Conservation (phyloP, 2,888 invertebrate species). For the Stenotaenia linearis region DNA sequence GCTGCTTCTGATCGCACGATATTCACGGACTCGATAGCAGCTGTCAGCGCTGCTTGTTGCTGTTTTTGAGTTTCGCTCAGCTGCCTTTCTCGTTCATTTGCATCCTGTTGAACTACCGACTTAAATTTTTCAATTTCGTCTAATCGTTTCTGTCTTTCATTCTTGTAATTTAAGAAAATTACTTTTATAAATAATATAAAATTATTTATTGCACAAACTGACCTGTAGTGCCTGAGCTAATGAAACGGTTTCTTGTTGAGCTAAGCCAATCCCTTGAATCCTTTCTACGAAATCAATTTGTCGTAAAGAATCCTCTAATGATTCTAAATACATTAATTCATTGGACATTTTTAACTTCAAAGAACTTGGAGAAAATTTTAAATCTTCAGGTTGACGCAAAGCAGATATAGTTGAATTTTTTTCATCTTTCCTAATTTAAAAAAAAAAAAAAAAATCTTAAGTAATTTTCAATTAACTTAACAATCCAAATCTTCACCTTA, state of each 20-base stretch:
- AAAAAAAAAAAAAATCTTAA: background rate
- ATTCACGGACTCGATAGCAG: constrained; percentile 40
- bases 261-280: constrained; percentile 44
- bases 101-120: constrained; percentile 39
- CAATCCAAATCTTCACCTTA: background rate
- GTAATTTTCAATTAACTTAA: no score
- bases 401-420: background rate
- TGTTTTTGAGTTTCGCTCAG: constrained; percentile 39
- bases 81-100: constrained; percentile 41
- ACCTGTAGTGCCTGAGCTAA: constrained; percentile 48
- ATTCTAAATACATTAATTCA: constrained; percentile 57
- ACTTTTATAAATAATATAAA: background rate
- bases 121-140: constrained; percentile 42
- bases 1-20: constrained; percentile 38
- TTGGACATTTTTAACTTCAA: constrained; percentile 58
- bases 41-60: constrained; percentile 36
- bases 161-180: background rate
- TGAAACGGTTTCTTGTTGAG: constrained; percentile 48
- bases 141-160: constrained; percentile 42
- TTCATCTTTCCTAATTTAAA: background rate
- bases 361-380: constrained; percentile 55
- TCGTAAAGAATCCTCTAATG: constrained; percentile 56
- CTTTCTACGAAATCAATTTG: constrained; percentile 57
- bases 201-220: background rate
- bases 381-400: background rate